These are phyloP conservation scores for Atta colombica DNA, from an alignment of 1,140 invertebrate species.

Conservation along the genomic window DNA sequence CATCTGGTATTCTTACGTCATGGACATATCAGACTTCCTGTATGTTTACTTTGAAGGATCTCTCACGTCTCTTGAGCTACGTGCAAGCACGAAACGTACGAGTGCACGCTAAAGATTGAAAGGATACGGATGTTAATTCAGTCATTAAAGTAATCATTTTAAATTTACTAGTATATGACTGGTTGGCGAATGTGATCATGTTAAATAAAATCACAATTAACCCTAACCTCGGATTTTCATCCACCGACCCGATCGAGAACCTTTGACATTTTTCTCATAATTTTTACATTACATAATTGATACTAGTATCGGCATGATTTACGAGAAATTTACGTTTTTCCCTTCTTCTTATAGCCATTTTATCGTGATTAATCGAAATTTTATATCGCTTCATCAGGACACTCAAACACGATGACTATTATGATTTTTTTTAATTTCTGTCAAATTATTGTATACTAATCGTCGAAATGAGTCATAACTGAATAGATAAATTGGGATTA, in stretches of 20 bases:
- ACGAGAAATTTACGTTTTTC: conserved; percentile 12
- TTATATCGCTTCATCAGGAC: neutral
- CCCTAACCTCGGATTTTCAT: neutral
- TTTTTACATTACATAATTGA: conserved; percentile 26
- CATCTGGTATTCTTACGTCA: no score
- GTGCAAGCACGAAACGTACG: neutral
- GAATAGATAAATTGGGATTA: neutral
- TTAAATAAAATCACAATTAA: conserved; percentile 49
- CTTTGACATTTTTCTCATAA: neutral
- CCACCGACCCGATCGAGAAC: neutral
- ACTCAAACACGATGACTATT: neutral
- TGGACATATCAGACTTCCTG: neutral
- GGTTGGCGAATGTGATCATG: conserved; percentile 32
- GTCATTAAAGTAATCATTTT: conserved; percentile 47
- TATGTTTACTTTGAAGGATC: neutral
- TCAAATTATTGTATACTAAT: neutral
- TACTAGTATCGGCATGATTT: neutral
- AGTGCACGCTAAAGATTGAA: conserved; percentile 10
- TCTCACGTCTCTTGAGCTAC: neutral
- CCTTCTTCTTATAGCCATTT: neutral
- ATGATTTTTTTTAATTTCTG: neutral
- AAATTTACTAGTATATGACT: conserved; percentile 4
- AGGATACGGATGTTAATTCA: conserved; percentile 31
- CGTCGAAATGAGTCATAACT: neutral
- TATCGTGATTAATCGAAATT: neutral